These are phyloP conservation scores for Psilopogon haemacephalus DNA, from an alignment of 2,113 vertebrate genomes.

Conservation along the genomic window DNA sequence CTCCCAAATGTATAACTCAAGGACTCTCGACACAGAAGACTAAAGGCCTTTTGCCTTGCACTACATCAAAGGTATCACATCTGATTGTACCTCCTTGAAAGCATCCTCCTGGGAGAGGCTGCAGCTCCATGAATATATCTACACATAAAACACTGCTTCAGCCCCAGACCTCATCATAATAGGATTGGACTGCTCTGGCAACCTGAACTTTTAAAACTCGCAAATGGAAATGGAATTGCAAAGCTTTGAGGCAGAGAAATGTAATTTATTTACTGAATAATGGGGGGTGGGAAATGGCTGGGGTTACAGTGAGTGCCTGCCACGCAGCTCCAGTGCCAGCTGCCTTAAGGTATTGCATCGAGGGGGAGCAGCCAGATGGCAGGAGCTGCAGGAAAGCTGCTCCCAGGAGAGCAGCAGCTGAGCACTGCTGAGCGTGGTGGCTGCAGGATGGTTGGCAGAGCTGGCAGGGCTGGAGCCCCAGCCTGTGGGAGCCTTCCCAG, in stretches of 20 bases:
- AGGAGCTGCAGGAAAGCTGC: neutral
- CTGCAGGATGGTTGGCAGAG: neutral
- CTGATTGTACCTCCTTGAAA: neutral
- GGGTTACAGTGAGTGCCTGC: neutral
- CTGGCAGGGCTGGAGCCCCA: accelerated
- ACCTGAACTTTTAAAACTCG: neutral
- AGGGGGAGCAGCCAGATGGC: neutral
- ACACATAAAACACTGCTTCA: neutral
- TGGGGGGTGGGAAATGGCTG: neutral
- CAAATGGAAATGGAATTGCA: neutral
- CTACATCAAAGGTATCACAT: neutral
- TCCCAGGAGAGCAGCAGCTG: neutral
- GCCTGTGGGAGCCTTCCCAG: too few relatives aligned
- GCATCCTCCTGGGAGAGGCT: neutral
- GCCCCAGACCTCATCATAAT: neutral
- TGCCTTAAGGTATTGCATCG: neutral
- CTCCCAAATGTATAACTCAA: neutral
- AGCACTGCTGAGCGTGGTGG: accelerated
- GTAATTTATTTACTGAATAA: neutral
- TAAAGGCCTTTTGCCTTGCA: neutral
- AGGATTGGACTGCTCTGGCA: neutral
- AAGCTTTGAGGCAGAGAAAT: neutral
- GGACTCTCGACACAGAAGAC: neutral
- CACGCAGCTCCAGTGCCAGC: neutral
- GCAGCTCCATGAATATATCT: neutral